Conservation (phyloP, 2,888 invertebrate genomes). For the Perizoma flavofasciatum region DNA sequence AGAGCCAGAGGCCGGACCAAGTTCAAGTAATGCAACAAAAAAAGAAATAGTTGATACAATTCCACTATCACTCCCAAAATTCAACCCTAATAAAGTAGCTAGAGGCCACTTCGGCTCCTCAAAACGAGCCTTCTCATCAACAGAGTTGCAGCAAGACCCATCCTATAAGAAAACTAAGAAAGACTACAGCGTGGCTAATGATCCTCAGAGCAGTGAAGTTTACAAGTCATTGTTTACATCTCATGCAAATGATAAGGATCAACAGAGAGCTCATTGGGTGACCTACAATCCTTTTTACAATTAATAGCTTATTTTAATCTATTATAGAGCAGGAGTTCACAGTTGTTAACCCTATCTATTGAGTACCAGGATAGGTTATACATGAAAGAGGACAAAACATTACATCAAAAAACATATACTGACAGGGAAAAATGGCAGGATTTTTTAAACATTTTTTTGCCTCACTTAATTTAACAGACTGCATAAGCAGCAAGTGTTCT, state of each 20-base stretch:
- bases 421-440: no score
- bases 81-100: constrained; percentile 69
- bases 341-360: no score
- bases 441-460: no score
- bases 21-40: constrained; percentile 59
- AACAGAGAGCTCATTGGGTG: constrained; percentile 97
- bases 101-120: constrained; percentile 75
- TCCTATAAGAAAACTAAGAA: constrained; percentile 90
- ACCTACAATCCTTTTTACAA: constrained; percentile 99
- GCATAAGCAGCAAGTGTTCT: no score
- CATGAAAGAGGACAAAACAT: no score
- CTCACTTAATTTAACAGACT: no score
- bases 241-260: constrained; percentile 93
- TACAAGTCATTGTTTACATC: constrained; percentile 98
- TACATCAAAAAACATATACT: no score
- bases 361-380: no score
- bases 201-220: constrained; percentile 94
- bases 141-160: constrained; percentile 83
- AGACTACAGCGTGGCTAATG: constrained; percentile 94
- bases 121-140: constrained; percentile 64
- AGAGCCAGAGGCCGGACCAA: constrained; percentile 60
- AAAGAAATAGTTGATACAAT: constrained; percentile 77
- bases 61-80: constrained; percentile 73
- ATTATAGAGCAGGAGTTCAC: no score
- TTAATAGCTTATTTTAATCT: constrained; percentile 58